Evolutionary conservation across 2,797 vertebrate species (phyloP).

Genomic region (Enteromius thamalakanensis): DNA sequence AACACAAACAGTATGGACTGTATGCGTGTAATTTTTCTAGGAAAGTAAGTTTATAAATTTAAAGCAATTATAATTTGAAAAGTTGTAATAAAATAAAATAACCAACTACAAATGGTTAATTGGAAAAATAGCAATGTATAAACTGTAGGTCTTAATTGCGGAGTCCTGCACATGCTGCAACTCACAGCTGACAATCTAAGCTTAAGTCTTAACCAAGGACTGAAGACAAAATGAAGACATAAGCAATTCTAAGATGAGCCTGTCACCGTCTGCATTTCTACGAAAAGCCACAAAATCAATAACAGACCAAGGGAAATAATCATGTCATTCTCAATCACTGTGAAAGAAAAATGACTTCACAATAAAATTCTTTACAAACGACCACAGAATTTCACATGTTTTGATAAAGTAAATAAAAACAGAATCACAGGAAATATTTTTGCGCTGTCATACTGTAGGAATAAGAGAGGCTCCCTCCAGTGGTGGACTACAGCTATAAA

Average conservation of each 20-base stretch:
- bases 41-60: neutral
- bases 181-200: neutral
- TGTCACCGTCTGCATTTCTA: constrained; percentile 71
- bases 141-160: neutral
- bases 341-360: constrained; percentile 23
- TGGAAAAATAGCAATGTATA: neutral
- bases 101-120: neutral
- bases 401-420: constrained; percentile 44
- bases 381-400: constrained; percentile 10
- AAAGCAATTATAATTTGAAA: neutral
- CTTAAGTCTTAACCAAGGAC: neutral
- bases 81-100: neutral
- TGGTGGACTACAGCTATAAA: constrained; percentile 56
- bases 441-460: constrained; percentile 28
- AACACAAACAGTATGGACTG: constrained; percentile 58
- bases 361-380: constrained; percentile 21
- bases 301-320: constrained; percentile 65
- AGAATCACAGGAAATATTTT: constrained; percentile 51
- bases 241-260: constrained; percentile 67
- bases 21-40: constrained; percentile 37
- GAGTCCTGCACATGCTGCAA: neutral
- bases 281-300: constrained; percentile 66
- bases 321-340: constrained; percentile 43
- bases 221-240: constrained; percentile 39
- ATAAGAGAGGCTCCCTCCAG: constrained; percentile 69